Evolutionary conservation across 1,140 invertebrate genomes (phyloP).

Genomic region (Neodiprion virginianus): DNA sequence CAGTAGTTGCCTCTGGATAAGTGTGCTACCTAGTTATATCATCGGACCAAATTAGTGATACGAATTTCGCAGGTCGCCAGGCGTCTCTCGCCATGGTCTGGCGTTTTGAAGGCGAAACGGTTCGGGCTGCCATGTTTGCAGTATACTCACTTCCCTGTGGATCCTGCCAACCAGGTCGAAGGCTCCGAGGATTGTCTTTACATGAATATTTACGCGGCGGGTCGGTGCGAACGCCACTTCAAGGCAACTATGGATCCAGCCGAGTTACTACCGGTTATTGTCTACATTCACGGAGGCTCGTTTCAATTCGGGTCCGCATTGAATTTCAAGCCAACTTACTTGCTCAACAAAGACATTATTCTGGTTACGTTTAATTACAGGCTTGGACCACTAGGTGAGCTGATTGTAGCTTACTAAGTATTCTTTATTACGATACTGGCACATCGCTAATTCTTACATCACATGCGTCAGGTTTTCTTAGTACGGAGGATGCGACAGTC

Average conservation of each 20-base stretch:
- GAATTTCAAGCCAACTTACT: constrained; percentile 60
- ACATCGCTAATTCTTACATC: constrained; percentile 3
- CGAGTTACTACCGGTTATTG: constrained; percentile 43
- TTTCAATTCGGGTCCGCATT: constrained; percentile 57
- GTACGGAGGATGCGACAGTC: constrained; percentile 62
- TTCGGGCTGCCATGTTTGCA: constrained; percentile 54
- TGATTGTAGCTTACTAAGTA: background rate
- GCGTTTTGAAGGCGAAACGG: constrained; percentile 53
- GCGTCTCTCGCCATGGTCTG: constrained; percentile 52
- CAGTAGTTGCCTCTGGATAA: too few relatives aligned
- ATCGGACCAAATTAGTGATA: too few relatives aligned
- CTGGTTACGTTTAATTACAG: constrained; percentile 73
- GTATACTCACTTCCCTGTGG: constrained; percentile 37
- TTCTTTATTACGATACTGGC: too few relatives aligned
- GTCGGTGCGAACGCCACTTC: constrained; percentile 17
- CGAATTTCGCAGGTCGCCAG: constrained; percentile 46
- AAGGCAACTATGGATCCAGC: constrained; percentile 11
- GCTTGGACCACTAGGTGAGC: constrained; percentile 64
- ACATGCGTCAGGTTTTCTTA: constrained; percentile 59
- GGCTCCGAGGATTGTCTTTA: constrained; percentile 67
- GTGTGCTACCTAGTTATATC: too few relatives aligned
- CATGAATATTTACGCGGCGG: constrained; percentile 66
- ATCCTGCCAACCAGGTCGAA: constrained; percentile 37
- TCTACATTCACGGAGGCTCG: constrained; percentile 54
- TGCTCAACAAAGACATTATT: constrained; percentile 69